Percentiles rank a stretch among this genome's conserved stretches.
Conservation (phyloP, 2,888 invertebrate species). For the Agrochola macilenta region DNA sequence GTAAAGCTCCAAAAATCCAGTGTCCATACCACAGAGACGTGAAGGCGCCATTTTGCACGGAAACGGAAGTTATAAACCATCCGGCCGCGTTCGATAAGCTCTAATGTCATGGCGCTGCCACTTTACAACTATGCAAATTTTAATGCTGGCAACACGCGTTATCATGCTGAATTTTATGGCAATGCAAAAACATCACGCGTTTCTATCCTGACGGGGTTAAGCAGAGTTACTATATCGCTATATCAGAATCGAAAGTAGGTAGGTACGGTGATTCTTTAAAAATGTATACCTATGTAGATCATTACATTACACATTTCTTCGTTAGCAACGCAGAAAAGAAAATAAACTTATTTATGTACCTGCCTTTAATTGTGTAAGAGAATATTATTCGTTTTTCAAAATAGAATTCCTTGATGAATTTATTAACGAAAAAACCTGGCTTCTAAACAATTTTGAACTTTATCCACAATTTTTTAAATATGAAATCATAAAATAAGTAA, state of each 20-base stretch:
- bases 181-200: constrained; percentile 24
- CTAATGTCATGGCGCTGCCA: constrained; percentile 68
- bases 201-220: neutral
- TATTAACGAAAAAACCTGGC: neutral
- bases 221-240: neutral
- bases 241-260: neutral
- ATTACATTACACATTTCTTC: neutral
- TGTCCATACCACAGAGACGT: constrained; percentile 51
- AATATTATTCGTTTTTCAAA: neutral
- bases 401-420: neutral
- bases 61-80: constrained; percentile 75
- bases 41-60: constrained; percentile 63
- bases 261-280: neutral
- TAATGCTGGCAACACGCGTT: constrained; percentile 53
- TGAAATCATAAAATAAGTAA: neutral
- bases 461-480: neutral
- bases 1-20: constrained; percentile 40
- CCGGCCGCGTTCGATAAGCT: constrained; percentile 72
- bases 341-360: neutral
- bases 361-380: neutral
- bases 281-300: neutral
- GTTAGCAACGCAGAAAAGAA: neutral
- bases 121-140: constrained; percentile 69
- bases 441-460: neutral
- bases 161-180: constrained; percentile 40